Base-by-base conservation (phyloP, 2,797 vertebrate species). In the Eidolon dupreanum region DNA sequence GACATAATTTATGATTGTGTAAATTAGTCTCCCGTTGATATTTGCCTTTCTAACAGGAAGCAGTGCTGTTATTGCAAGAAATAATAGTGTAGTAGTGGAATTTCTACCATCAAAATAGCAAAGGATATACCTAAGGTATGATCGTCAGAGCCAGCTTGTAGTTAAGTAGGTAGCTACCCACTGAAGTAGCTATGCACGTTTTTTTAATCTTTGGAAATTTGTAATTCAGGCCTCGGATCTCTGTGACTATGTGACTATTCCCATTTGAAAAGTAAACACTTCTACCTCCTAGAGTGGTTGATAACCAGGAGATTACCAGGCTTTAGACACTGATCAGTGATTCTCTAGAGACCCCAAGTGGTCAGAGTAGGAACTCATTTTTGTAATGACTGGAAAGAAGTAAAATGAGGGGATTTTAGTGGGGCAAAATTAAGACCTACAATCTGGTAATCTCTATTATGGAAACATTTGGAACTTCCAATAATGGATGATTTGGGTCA, bases 271-370 rank as follows among this genome's bases (percentile, higher is more conserved):
- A 93, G 46, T 55, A 59, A 53, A 43, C 73, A 74, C 53, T 73
- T 82, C 51, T 33, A 90, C 33, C 55, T 82, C 77, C 57, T 53
- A 26, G 15, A 66, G 38, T 8, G 38, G 61, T 36, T 55, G 81
- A 49, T 74, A 65, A 38, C 9, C 11, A 38, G 65, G 13, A 55
- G 11, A 53, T 5, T 31, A 61, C 9, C 12, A 5, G 38, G 19
- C 36, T 92, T 90, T 90, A 77, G 74, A 87, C 36, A 43, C n/a
- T 70, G 59, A 91, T 97, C 61, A 0, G 75, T 90, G 94, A 94
- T 61, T 96, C 95, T 97, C 96, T 94, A 71, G 95, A 71, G 96
- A 74, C 96, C 94, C 91, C 97, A 95, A 95, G 93, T 93, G 97
- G 88, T 89, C 33, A 36, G 6, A 73, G 59, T 2, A 55, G 83